Evolutionary conservation across 2,113 vertebrate genomes (phyloP).

Genomic region (Heterotilapia buettikoferi): DNA sequence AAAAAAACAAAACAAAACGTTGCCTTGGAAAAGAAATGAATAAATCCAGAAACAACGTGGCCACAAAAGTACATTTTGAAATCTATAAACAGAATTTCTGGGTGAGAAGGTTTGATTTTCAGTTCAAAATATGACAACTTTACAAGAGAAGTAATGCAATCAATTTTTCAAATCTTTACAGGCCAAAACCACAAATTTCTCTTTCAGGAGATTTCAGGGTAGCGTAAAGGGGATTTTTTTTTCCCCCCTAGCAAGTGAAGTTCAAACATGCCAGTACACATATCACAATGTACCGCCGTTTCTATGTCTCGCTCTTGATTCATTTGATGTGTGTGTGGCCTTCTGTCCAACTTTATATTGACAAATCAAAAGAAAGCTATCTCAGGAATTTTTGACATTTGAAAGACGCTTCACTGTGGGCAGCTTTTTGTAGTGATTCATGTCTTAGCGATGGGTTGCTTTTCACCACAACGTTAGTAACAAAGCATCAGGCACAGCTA

Average conservation of each 20-base stretch:
- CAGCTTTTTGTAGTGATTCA: neutral
- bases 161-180: neutral
- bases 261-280: neutral
- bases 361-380: neutral
- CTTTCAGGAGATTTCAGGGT: neutral
- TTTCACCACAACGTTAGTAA: neutral
- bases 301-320: neutral
- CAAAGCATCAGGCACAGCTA: neutral
- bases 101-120: neutral
- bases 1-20: neutral
- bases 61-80: neutral
- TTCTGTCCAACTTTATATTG: neutral
- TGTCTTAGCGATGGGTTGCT: neutral
- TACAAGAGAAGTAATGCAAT: neutral
- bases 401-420: neutral
- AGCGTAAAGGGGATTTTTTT: neutral
- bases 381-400: conserved; percentile 5
- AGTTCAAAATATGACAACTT: neutral
- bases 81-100: neutral
- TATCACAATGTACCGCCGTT: neutral
- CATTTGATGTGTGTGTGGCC: neutral
- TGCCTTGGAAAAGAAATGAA: neutral
- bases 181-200: neutral
- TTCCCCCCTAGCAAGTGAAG: neutral
- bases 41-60: neutral